These are phyloP conservation scores for Lethenteron reissneri DNA, from an alignment of 2,113 vertebrate species.

Conservation along the genomic window DNA sequence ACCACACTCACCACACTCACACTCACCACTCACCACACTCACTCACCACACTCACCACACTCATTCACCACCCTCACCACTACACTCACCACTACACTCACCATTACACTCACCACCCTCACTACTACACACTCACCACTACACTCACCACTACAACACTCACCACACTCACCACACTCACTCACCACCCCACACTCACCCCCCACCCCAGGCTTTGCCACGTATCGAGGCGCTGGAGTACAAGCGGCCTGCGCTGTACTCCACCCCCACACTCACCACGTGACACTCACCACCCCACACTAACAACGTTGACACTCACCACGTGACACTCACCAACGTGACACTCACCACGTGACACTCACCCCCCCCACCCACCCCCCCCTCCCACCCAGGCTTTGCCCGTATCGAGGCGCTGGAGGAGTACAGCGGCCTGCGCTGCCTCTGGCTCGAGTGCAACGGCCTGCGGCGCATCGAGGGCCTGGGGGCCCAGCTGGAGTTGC, in stretches of 20 bases:
- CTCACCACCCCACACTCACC: neutral
- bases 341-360: neutral
- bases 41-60: neutral
- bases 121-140: no score
- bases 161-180: neutral
- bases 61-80: neutral
- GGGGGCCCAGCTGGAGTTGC: slow-evolving; percentile 44
- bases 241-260: neutral
- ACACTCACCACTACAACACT: neutral
- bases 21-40: neutral
- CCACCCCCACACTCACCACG: neutral
- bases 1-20: neutral
- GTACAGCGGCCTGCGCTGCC: slow-evolving; percentile 59
- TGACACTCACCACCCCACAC: neutral
- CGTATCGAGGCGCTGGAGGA: slow-evolving; percentile 68
- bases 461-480: slow-evolving; percentile 54
- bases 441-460: slow-evolving; percentile 66
- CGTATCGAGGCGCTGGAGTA: no score
- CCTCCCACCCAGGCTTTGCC: slow-evolving; percentile 29
- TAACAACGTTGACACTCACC: neutral
- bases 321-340: no score
- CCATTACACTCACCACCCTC: neutral
- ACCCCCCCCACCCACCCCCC: neutral
- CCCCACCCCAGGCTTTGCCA: neutral
- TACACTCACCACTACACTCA: neutral